These are phyloP conservation scores for Atlantisia rogersi DNA, from an alignment of 2,113 vertebrate genomes.

Conservation along the genomic window DNA sequence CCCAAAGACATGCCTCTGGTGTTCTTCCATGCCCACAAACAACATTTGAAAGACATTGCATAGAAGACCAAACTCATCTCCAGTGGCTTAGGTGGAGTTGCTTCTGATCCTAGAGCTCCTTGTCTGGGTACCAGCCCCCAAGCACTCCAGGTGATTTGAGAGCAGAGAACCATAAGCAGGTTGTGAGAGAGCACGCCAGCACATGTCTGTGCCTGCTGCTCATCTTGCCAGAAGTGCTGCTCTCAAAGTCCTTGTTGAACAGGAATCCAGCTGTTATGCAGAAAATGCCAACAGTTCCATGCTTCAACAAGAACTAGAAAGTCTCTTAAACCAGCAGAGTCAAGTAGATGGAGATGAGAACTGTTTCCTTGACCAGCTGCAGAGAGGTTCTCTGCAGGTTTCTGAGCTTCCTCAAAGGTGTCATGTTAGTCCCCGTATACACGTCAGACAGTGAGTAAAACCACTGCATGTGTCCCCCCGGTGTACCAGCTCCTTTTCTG, in stretches of 20 bases:
- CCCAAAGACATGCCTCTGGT: slow-evolving; percentile 1
- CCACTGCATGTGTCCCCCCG: not conserved
- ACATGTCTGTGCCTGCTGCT: not conserved
- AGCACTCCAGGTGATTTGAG: not conserved
- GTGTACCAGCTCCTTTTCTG: not conserved
- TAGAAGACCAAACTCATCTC: not conserved
- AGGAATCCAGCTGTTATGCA: not conserved
- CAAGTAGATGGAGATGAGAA: not conserved
- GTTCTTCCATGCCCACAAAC: slow-evolving; percentile 12
- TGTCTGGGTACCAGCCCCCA: not conserved
- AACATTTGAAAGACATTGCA: not conserved
- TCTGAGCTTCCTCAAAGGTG: not conserved
- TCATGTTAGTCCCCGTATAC: not conserved
- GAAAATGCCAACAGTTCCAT: not conserved
- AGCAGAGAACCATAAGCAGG: not conserved
- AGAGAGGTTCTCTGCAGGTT: not conserved
- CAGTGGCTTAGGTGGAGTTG: not conserved
- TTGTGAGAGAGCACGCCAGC: not conserved
- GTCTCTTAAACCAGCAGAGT: not conserved
- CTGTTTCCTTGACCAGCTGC: not conserved
- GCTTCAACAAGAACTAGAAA: not conserved
- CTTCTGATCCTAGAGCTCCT: not conserved
- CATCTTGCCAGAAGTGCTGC: not conserved
- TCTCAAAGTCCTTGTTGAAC: not conserved
- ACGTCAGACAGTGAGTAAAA: not conserved